Evolutionary conservation across 2,113 vertebrate genomes (phyloP), one percentile per base, ranked within the genome.

Genomic region (Tricholaema leucomelas): DNA sequence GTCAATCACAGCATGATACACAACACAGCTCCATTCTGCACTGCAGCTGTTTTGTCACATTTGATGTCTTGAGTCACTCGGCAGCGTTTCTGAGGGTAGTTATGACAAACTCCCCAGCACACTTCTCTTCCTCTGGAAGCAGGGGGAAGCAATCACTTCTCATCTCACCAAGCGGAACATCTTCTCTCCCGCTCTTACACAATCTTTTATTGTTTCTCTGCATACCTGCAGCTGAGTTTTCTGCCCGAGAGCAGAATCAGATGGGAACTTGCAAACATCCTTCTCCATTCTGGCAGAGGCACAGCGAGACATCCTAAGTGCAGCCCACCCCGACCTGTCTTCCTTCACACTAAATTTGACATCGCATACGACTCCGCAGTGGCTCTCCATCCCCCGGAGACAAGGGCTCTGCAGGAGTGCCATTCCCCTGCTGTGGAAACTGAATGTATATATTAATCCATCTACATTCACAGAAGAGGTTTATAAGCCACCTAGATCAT

Each of bases 361-460:
- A 60, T 3, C 1, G 3, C 40, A 3, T 5, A 52, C 0, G 0
- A n/a, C 56, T 52, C 66, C 2, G 0, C 15, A 15, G 50, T 18
- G 66, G 63, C 59, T 73, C 77, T 69, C 63, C 21, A 63, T 61
- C 42, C 90, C 71, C 86, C 42, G 0, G 2, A 76, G 88, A 93
- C 46, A 35, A 55, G 44, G 50, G 64, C 64, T 71, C 23, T 33
- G 52, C 75, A 76, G 81, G 20, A 84, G 18, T 12, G 48, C 61
- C 73, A 7, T 7, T 76, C 60, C 67, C 60, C 16, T 78, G 36
- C 81, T 79, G 65, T 81, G 4, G 0, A 73, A 85, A 48, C 63
- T 27, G 66, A 70, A 52, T 7, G 5, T 55, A 16, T 36, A 4
- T 28, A 77, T 35, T 73, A 82, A 93, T 92, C 84, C 52, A 92